Evolutionary conservation across 35 echinoderm and acorn worm species (phyloP), one percentile per base, ranked within the genome.

Genomic region (Hemicentrotus pulcherrimus): DNA sequence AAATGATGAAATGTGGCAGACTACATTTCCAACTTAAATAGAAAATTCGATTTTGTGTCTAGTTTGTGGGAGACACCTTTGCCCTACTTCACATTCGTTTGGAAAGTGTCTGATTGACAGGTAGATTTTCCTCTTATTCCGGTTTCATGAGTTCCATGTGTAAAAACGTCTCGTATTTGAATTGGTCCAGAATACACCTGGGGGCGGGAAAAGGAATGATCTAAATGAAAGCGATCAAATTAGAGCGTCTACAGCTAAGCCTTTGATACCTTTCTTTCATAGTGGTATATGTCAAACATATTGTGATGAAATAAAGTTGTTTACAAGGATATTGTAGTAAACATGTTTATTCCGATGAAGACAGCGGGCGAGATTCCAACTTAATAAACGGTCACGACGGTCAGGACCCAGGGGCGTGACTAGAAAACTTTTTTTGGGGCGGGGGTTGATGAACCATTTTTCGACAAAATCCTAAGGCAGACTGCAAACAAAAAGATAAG

Each of bases 81-180:
- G 65, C 65, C 65, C 65, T 78, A 78, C 65, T 78, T 78, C 65
- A n/a, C 24, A 11, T 78, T 78, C 24, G 6, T 78, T 78, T 4
- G 18, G n/a, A n/a, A 28, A 78, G 22, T 8, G 65, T 28, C 65
- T 78, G 65, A 78, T 78, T 78, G 65, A n/a, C 65, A 78, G 65
- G 19, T n/a, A 78, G 24, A 28, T 78, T 78, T 22, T 28, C 28
- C 65, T 28, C 16, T 78, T 78, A 78, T 78, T 78, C 65, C 65
- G 65, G 65, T 78, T 78, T 78, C 65, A 78, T 78, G 65, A 78
- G 24, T 78, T 78, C 65, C 65, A 78, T 78, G 65, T 78, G 65
- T 78, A n/a, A 78, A 78, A n/a, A 78, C 65, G 65, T 78, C 65
- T 78, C 24, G 28, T 78, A 22, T 78, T 78, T 78, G 65, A 78